Evolutionary conservation across 1,140 invertebrate species (phyloP), one percentile per base, ranked within the genome.

Genomic region (Drosophila persimilis): DNA sequence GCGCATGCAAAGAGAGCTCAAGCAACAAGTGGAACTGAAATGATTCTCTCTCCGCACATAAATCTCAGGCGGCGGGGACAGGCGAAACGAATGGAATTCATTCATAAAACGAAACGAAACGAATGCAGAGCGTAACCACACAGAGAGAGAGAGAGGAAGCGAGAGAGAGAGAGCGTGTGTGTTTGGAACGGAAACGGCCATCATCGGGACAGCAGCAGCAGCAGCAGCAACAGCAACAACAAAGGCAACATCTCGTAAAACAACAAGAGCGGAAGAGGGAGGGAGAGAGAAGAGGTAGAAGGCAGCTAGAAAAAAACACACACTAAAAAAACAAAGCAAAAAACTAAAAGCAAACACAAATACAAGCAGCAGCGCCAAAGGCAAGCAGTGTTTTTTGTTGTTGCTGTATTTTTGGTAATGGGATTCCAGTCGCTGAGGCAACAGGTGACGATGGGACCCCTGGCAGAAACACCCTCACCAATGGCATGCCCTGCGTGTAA

Each of bases 171-270:
- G 35, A 13, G 35, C 13, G 35, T 50, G 65, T 69, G 73, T 67
- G 61, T 48, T 73, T 80, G 77, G 80, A 90, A 89, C 89, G 89
- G 89, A 90, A 90, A 89, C 85, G 89, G 89, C 89, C 89, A 90
- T 90, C 89, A 90, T 83, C 89, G 77, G 62, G 58, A 70, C 70
- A 58, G 52, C 75, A 75, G 70, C 80, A 64, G 70, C 64, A 75
- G 52, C 78, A 73, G 72, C 58, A 67, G 65, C 62, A 73, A 50
- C 51, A 73, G 52, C 59, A 67, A 43, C 54, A 47, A 63, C 54
- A 17, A 17, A 17, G 62, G 59, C 64, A 64, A 81, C 74, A 75
- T 54, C 77, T 69, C 88, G 78, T 83, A 83, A 86, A 72, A 57
- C 60, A 77, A 75, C 72, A 78, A 60, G 29, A 53, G 17, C 39